These are phyloP conservation scores for Zoanthus gigantus DNA, from an alignment of 92 coral and sea anemone genomes.

Conservation along the genomic window DNA sequence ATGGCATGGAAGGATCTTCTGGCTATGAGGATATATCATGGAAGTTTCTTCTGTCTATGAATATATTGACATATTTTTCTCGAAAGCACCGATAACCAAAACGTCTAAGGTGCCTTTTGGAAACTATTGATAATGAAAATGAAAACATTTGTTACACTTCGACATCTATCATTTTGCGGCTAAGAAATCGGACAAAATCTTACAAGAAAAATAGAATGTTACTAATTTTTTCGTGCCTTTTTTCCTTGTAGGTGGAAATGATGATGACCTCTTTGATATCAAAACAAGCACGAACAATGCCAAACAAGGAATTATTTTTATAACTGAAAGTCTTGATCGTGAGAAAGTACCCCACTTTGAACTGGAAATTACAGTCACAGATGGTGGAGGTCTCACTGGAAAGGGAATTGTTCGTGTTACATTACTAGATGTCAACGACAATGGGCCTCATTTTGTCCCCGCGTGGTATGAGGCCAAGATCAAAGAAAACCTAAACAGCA, in stretches of 20 bases:
- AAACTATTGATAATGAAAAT: too few relatives aligned
- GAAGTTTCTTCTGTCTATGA: too few relatives aligned
- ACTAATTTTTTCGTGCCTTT: neutral
- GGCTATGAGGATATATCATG: too few relatives aligned
- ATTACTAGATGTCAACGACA: slow-evolving; percentile 84
- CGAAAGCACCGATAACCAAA: neutral
- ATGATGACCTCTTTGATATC: slow-evolving; percentile 78
- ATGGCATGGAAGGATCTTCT: too few relatives aligned
- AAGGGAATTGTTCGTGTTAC: slow-evolving; percentile 69
- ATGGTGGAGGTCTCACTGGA: slow-evolving; percentile 88
- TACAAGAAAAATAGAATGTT: neutral
- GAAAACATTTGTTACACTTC: neutral
- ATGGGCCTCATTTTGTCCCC: slow-evolving; percentile 92
- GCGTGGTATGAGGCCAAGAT: slow-evolving; percentile 82
- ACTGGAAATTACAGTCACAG: slow-evolving; percentile 86
- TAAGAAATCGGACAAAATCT: neutral
- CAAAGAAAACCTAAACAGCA: slow-evolving; percentile 68
- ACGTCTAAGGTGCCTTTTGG: too few relatives aligned
- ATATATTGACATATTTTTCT: neutral
- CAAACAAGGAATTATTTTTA: slow-evolving; percentile 72
- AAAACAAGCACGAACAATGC: slow-evolving; percentile 64
- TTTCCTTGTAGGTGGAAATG: slow-evolving; percentile 63
- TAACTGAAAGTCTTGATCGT: slow-evolving; percentile 77
- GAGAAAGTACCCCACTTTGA: slow-evolving; percentile 74
- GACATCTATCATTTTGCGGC: neutral